Conservation (phyloP, 2,888 invertebrate species). For the Orgyia antiqua region DNA sequence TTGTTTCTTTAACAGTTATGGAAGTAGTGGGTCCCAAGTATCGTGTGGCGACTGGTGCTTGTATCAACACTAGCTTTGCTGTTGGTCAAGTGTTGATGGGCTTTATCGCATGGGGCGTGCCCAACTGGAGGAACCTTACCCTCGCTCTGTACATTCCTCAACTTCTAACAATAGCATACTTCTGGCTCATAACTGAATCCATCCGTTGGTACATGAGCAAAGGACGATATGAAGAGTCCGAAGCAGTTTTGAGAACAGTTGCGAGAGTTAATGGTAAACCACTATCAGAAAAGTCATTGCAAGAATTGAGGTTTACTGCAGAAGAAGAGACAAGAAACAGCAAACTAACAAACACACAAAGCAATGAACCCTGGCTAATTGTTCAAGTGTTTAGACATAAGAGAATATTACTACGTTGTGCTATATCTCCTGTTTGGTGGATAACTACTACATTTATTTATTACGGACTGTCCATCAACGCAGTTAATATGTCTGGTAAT, state of each 20-base stretch:
- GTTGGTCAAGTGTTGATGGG: conserved; percentile 83
- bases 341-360: conserved; percentile 1
- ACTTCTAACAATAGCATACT: conserved; percentile 79
- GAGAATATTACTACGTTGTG: conserved; percentile 32
- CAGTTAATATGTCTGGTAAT: conserved; percentile 81
- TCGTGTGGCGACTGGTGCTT: neutral
- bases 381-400: conserved; percentile 42
- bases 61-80: conserved; percentile 71
- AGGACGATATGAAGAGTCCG: conserved; percentile 80
- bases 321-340: conserved; percentile 31
- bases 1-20: conserved; percentile 1
- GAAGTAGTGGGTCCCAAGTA: neutral
- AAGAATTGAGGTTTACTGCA: conserved; percentile 32
- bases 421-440: conserved; percentile 77
- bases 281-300: conserved; percentile 43
- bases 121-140: conserved; percentile 82
- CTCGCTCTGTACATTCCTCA: conserved; percentile 83
- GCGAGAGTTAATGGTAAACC: conserved; percentile 75
- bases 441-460: conserved; percentile 81
- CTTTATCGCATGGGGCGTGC: conserved; percentile 81
- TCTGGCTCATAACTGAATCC: conserved; percentile 83
- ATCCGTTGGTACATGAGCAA: conserved; percentile 87
- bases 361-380: conserved; percentile 35
- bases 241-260: conserved; percentile 77
- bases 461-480: conserved; percentile 82